phyloP scores from a whole-genome alignment of 2,888 invertebrate genomes.

The Tupiocoris notatus region DNA sequence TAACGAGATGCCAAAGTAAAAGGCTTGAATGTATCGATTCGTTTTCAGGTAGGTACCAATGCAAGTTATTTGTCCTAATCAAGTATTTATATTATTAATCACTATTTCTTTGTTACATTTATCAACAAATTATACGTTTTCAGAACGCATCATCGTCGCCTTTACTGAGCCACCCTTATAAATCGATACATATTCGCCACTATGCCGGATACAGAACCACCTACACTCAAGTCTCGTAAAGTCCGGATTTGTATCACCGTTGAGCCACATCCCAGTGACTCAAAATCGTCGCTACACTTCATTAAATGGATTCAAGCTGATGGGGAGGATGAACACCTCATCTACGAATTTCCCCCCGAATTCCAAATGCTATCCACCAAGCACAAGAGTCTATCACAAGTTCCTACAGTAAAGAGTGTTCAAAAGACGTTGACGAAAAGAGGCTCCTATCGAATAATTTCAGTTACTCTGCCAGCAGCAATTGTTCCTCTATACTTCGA shows the following conservation, averaged over 20 bases:
- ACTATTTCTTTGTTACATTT: too few relatives aligned
- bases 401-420: neutral
- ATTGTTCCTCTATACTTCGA: neutral
- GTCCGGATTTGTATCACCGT: neutral
- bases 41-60: too few relatives aligned
- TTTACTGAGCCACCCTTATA: too few relatives aligned
- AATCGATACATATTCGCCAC: neutral
- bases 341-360: neutral
- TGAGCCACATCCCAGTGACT: neutral
- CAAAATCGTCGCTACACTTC: conserved; percentile 2
- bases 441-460: too few relatives aligned
- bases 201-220: neutral
- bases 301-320: neutral
- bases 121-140: too few relatives aligned
- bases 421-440: neutral
- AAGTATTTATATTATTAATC: too few relatives aligned
- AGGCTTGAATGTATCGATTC: too few relatives aligned
- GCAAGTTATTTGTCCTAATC: too few relatives aligned
- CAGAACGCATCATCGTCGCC: too few relatives aligned
- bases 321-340: neutral
- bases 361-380: neutral
- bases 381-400: conserved; percentile 1
- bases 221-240: too few relatives aligned
- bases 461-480: neutral
- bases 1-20: too few relatives aligned